Evolutionary conservation across 1,140 invertebrate genomes (phyloP).

Genomic region (Acromyrmex echinatior): DNA sequence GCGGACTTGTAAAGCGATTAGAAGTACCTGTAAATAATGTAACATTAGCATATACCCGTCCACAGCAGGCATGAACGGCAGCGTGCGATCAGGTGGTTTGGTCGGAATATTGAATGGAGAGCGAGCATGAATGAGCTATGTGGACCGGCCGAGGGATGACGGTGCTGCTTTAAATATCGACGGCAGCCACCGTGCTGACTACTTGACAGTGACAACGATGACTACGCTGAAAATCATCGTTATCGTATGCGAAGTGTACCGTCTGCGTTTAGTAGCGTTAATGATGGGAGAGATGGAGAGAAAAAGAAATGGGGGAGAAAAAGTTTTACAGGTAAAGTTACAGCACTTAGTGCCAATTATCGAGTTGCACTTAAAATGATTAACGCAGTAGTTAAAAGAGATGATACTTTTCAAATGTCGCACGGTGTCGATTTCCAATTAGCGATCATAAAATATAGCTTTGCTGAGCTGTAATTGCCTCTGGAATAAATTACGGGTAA

Average conservation of each 20-base stretch:
- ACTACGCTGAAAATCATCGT: conserved; percentile 69
- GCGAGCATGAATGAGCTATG: conserved; percentile 74
- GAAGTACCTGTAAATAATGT: conserved; percentile 31
- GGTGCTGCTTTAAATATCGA: conserved; percentile 78
- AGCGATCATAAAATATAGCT: conserved; percentile 71
- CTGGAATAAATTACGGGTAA: conserved; percentile 70
- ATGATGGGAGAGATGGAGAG: conserved; percentile 31
- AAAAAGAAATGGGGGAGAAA: not conserved
- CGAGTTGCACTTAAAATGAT: conserved; percentile 69
- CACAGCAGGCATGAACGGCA: conserved; percentile 10
- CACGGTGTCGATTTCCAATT: conserved; percentile 76
- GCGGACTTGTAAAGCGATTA: conserved; percentile 38
- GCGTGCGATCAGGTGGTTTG: conserved; percentile 43
- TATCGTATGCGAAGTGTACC: conserved; percentile 31
- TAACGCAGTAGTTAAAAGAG: conserved; percentile 72
- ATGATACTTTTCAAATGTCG: conserved; percentile 67
- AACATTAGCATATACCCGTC: not conserved
- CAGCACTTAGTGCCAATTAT: conserved; percentile 71
- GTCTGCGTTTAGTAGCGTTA: conserved; percentile 50
- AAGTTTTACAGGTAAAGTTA: conserved; percentile 57
- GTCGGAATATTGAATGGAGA: conserved; percentile 58
- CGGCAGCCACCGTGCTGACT: conserved; percentile 47
- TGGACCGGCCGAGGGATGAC: conserved; percentile 73
- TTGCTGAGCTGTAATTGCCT: conserved; percentile 60
- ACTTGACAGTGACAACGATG: conserved; percentile 68